Evolutionary conservation across 1,140 invertebrate species (phyloP), one percentile per base, ranked within the genome.

Genomic region (Apis florea): DNA sequence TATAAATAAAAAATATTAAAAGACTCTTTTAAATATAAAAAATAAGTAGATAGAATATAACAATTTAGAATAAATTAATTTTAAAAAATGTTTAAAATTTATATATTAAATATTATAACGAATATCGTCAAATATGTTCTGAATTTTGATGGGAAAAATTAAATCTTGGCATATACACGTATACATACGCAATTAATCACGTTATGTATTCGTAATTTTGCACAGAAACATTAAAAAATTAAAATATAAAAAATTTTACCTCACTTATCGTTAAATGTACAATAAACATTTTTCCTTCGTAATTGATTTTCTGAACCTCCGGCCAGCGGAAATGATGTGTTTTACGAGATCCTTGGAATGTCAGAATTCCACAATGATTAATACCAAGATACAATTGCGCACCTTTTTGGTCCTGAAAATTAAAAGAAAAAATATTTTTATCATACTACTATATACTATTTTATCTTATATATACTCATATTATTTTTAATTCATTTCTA

Each of bases 271-370:
- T 97, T 66, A 99, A 94, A 94, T 99, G 98, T 81, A 98, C 96
- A 88, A 99, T 99, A 92, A 99, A 99, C 97, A 99, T 99, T 94
- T 98, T 98, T n/a, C 98, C 98, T 92, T 99, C 98, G 91, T 98
- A 99, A 91, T 98, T 98, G 79, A 99, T 97, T 93, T 98, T 99
- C 89, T 98, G 97, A 49, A 99, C 97, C 93, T 99, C 98, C 72
- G 95, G 96, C 98, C 98, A 99, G 88, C 97, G 97, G 94, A 99
- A 99, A 92, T 98, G 97, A 91, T 99, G 97, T 8, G 97, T 97
- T 93, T 98, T 97, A 89, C 97, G 95, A 85, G 97, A 98, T 31
- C 97, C 97, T 94, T 99, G 97, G 93, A 99, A 99, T 26, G 98
- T 98, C 81, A 99, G 95, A 70, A 99, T 98, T 47, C 98, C 98